These are phyloP conservation scores for Busseola fusca DNA, from an alignment of 2,888 invertebrate genomes.

Conservation along the genomic window DNA sequence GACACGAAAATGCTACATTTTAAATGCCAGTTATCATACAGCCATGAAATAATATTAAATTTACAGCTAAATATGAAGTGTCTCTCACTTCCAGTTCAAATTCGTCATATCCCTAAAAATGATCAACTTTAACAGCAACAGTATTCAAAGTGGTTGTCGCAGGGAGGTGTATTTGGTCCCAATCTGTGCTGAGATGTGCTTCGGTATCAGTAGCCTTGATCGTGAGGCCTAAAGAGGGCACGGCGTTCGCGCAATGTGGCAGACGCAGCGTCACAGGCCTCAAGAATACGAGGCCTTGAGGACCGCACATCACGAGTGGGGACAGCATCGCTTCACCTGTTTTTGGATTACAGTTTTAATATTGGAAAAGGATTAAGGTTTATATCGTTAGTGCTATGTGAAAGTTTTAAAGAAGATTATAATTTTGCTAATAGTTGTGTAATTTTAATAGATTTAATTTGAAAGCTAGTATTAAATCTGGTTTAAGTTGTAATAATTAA, in stretches of 20 bases:
- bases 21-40: constrained; percentile 9
- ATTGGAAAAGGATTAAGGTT: constrained; percentile 1
- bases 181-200: constrained; percentile 94
- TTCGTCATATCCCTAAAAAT: constrained; percentile 89
- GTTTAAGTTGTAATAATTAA: not conserved
- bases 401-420: constrained; percentile 8
- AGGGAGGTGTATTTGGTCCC: constrained; percentile 95
- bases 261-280: constrained; percentile 97
- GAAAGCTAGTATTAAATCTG: constrained; percentile 23
- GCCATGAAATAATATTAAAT: not conserved
- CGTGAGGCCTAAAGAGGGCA: constrained; percentile 93
- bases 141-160: constrained; percentile 95
- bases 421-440: constrained; percentile 24
- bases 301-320: constrained; percentile 98
- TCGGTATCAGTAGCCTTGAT: constrained; percentile 95
- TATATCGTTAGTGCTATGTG: constrained; percentile 35
- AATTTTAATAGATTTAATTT: constrained; percentile 21
- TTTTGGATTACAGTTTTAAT: constrained; percentile 50
- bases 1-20: constrained; percentile 49
- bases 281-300: constrained; percentile 96
- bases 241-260: constrained; percentile 95
- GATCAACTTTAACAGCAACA: constrained; percentile 97
- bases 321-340: constrained; percentile 98
- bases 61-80: not conserved
- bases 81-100: not conserved